phyloP scores from a whole-genome alignment of 2,888 invertebrate genomes.

The Reticulitermes lucifugus region DNA sequence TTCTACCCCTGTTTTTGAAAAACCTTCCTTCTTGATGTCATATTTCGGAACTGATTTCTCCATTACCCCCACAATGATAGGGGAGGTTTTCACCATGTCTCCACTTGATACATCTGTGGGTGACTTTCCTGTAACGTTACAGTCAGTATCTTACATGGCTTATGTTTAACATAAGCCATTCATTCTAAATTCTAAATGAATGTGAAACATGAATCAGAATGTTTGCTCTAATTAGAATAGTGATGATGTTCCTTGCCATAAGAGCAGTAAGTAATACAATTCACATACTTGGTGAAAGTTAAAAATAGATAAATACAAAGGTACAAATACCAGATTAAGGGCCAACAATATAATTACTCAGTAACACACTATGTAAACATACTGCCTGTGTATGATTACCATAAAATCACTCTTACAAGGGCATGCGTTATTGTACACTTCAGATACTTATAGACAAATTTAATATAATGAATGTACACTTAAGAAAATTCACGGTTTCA shows the following conservation, averaged over 20 bases:
- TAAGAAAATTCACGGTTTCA: too few relatives aligned
- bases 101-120: constrained; percentile 31
- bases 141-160: constrained; percentile 39
- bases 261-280: not conserved
- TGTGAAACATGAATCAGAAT: not conserved
- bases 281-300: too few relatives aligned
- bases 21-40: constrained; percentile 2
- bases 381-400: too few relatives aligned
- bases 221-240: not conserved
- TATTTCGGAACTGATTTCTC: constrained; percentile 6
- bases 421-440: too few relatives aligned
- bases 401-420: too few relatives aligned
- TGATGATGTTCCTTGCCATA: constrained; percentile 44
- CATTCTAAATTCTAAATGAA: not conserved
- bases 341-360: too few relatives aligned
- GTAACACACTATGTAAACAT: too few relatives aligned
- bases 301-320: too few relatives aligned
- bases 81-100: constrained; percentile 8
- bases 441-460: too few relatives aligned
- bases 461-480: too few relatives aligned
- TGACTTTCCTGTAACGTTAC: constrained; percentile 35
- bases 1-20: not conserved
- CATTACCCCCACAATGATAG: constrained; percentile 16
- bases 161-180: constrained; percentile 40
- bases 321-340: too few relatives aligned